These are phyloP conservation scores for Drosophila kikkawai DNA, from an alignment of 1,140 invertebrate genomes.

Conservation along the genomic window DNA sequence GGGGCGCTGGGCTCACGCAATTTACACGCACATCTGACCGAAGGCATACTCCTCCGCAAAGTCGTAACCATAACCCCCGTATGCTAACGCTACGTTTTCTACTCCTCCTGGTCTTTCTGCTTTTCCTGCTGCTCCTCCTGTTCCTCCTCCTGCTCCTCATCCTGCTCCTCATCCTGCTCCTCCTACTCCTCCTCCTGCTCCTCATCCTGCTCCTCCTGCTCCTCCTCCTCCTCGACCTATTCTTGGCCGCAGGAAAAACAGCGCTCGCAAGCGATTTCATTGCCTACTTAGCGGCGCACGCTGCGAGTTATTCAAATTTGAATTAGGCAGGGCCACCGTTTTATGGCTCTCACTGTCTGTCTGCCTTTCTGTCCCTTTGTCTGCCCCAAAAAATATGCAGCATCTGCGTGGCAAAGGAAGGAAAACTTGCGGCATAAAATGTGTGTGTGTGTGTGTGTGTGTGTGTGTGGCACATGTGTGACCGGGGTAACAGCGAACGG, in stretches of 20 bases:
- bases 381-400: conserved; percentile 34
- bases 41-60: conserved; percentile 17
- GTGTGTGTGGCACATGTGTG: conserved; percentile 50
- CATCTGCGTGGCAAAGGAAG: conserved; percentile 19
- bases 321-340: conserved; percentile 61
- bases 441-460: conserved; percentile 25
- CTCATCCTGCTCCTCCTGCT: not conserved
- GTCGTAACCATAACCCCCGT: conserved; percentile 18
- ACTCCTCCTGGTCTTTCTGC: too few relatives aligned
- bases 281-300: conserved; percentile 71
- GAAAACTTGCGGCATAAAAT: conserved; percentile 56
- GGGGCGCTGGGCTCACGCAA: conserved; percentile 33
- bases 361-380: not conserved
- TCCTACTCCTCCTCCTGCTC: not conserved
- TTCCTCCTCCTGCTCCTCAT: not conserved
- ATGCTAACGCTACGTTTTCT: not conserved
- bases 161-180: not conserved
- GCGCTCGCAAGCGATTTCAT: conserved; percentile 52
- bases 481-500: conserved; percentile 11
- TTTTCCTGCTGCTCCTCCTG: not conserved
- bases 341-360: conserved; percentile 46
- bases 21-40: conserved; percentile 55
- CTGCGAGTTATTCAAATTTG: conserved; percentile 78
- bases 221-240: not conserved
- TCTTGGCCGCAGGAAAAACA: conserved; percentile 11